Evolutionary conservation across 2,113 vertebrate genomes (phyloP).

Genomic region (Plestiodon gilberti): DNA sequence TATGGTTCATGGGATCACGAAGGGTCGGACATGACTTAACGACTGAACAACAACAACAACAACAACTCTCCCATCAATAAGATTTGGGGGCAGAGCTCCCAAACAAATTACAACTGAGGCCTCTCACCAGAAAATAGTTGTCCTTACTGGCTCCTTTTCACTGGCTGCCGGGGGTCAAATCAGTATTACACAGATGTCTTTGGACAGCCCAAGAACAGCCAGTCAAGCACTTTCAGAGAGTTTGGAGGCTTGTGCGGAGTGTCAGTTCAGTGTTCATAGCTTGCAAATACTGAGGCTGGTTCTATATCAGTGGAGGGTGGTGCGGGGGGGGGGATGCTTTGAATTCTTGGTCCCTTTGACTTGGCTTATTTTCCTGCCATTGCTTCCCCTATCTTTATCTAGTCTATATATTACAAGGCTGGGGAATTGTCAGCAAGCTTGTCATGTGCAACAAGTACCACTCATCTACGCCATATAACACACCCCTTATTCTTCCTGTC

Average conservation of each 20-base stretch:
- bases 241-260: not conserved
- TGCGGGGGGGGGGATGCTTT: not conserved
- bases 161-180: not conserved
- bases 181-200: not conserved
- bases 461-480: not conserved
- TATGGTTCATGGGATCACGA: no score
- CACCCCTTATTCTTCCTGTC: not conserved
- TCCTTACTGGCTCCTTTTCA: not conserved
- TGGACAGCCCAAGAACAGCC: not conserved
- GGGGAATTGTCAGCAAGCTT: conserved; percentile 3
- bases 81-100: not conserved
- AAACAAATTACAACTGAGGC: not conserved
- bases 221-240: no score
- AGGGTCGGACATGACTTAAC: no score
- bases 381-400: not conserved
- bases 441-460: conserved; percentile 8
- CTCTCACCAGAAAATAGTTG: not conserved
- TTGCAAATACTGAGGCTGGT: not conserved
- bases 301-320: not conserved
- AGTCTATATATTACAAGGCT: not conserved
- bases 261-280: not conserved
- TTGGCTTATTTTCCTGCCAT: not conserved
- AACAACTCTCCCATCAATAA: not conserved
- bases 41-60: no score
- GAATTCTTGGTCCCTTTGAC: not conserved